Evolutionary conservation across 2,797 vertebrate genomes (phyloP).

Genomic region (Florisuga fusca): DNA sequence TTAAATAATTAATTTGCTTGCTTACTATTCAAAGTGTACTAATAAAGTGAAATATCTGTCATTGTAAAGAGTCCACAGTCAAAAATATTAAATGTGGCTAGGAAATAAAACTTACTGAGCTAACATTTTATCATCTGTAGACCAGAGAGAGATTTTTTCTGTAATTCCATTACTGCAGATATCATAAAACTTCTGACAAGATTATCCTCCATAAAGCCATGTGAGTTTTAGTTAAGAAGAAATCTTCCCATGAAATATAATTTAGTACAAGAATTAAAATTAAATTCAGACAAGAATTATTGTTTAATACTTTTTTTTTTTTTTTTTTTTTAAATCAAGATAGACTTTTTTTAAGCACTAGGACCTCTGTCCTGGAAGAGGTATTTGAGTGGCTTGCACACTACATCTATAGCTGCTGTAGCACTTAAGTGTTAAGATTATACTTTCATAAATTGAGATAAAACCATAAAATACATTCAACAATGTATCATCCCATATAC

Average conservation of each 20-base stretch:
- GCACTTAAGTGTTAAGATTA: not conserved
- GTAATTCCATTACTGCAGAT: not conserved
- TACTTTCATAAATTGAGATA: not conserved
- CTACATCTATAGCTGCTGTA: not conserved
- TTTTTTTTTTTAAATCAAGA: not conserved
- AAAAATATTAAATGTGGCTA: not conserved
- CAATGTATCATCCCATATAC: not conserved
- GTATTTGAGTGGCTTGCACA: not conserved
- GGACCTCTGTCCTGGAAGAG: not conserved
- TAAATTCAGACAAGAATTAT: not conserved
- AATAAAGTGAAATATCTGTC: not conserved
- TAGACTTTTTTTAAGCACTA: not conserved
- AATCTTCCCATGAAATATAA: not conserved
- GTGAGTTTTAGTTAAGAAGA: not conserved
- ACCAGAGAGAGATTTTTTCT: not conserved
- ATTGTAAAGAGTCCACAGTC: not conserved
- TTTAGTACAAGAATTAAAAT: not conserved
- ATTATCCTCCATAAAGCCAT: not conserved
- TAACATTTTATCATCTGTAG: not conserved
- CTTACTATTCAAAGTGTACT: not conserved
- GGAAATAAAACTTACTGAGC: not conserved
- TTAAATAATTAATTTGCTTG: constrained; percentile 65
- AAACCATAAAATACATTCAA: not conserved
- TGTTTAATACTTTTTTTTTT: rapidly evolving
- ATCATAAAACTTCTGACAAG: not conserved